A percentile compares a stretch with the other conserved stretches of the same genome.
These are phyloP conservation scores for Setophaga kirtlandii DNA, from an alignment of 2,113 vertebrate genomes.

Conservation along the genomic window DNA sequence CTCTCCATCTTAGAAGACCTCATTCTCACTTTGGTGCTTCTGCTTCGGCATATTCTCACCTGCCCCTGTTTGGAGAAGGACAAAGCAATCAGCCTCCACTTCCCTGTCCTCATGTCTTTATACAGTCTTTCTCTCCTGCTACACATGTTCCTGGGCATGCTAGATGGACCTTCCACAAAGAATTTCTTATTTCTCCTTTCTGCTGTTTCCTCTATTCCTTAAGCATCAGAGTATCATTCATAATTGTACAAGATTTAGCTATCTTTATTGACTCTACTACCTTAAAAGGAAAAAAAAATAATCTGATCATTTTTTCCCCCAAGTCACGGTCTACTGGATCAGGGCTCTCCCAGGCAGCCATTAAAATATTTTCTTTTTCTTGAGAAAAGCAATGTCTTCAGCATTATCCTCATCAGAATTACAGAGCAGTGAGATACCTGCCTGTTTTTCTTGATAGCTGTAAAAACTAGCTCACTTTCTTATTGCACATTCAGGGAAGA, in stretches of 20 bases:
- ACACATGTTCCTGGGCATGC: neutral
- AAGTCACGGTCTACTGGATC: neutral
- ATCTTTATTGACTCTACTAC: neutral
- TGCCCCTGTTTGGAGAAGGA: neutral
- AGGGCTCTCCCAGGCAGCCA: neutral
- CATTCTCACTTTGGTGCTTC: neutral
- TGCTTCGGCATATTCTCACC: neutral
- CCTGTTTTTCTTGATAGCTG: neutral
- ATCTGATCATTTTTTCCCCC: accelerated
- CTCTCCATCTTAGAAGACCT: neutral
- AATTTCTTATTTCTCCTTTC: neutral
- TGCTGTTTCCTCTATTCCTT: neutral
- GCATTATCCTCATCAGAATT: neutral
- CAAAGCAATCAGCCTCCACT: neutral
- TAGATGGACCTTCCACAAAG: neutral
- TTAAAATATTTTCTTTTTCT: neutral
- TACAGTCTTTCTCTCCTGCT: neutral
- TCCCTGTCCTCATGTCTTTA: neutral
- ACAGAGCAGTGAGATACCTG: neutral
- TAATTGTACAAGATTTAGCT: neutral
- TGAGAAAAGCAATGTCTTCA: neutral
- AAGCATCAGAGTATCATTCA: neutral
- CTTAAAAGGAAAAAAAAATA: neutral
- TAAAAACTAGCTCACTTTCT: neutral
- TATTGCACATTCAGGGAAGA: neutral